Base-by-base conservation (phyloP, 1,140 invertebrate genomes). In the Tetranychus urticae region DNA sequence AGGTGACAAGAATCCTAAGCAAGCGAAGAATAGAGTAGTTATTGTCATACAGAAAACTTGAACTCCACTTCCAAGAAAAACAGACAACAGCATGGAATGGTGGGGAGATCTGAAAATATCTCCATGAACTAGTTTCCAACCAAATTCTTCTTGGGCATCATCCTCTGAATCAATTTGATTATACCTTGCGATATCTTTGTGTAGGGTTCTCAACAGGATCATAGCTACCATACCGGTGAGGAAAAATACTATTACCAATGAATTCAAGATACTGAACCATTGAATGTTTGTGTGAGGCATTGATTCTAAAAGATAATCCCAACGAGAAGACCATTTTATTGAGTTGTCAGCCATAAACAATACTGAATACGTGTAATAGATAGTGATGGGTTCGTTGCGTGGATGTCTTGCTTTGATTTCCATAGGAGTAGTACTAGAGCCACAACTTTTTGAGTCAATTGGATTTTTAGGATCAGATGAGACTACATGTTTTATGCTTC, bases 271-370 rank as follows among this genome's bases (percentile, higher is more conserved):
- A 61, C 66, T 68, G 69, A 98, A 97, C 93, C 93, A 97, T 72
- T 97, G 93, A 67, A 98, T 98, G 74, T 97, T 97, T 0, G 91
- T 91, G 69, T 97, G 89, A 0, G 89, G 90, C 83, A 94, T 93
- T 2, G 91, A 94, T 72, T 97, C 89, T 55, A 99, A 75, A 65
- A 99, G 94, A 70, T 98, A 98, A 76, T 99, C 94, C 94, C 94
- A 98, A 68, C 94, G 79, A 0, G 91, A 97, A 0, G 90, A 94
- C 94, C 94, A 98, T 75, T 94, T 94, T 2, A 93, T 84, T 2
- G 80, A 78, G 68, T 88, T 81, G 70, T 93, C 83, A 71, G 78
- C 76, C 77, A 81, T 60, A 7, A 70, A 72, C 57, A 58, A 80
- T 0, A 97, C 80, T 31, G 82, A 83, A 72, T 96, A 98, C 0